These are phyloP conservation scores for Telenomus remus DNA, from an alignment of 1,140 invertebrate species.

Conservation along the genomic window DNA sequence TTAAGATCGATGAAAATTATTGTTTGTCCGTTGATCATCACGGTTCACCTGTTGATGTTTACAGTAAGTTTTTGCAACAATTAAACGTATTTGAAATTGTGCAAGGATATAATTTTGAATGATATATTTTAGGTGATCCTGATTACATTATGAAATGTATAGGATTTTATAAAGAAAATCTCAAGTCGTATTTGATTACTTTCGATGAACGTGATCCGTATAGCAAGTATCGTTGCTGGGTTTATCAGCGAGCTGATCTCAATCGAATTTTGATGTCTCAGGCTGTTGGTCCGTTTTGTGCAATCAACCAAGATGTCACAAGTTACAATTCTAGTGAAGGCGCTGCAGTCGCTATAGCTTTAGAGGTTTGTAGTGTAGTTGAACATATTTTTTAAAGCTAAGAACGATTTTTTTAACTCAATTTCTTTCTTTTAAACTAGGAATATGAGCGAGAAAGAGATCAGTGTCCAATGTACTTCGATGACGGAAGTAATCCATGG, in stretches of 20 bases:
- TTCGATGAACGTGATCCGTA: slow-evolving; percentile 97
- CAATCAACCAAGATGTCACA: slow-evolving; percentile 91
- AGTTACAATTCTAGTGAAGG: slow-evolving; percentile 92
- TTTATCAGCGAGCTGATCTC: slow-evolving; percentile 95
- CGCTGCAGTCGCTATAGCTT: slow-evolving; percentile 90
- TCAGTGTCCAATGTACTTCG: slow-evolving; percentile 95
- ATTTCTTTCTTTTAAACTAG: slow-evolving; percentile 40
- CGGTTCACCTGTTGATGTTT: slow-evolving; percentile 94
- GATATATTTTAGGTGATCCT: slow-evolving; percentile 83
- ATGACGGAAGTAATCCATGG: slow-evolving; percentile 93
- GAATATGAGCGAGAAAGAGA: slow-evolving; percentile 81
- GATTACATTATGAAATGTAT: slow-evolving; percentile 98
- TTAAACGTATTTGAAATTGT: no score
- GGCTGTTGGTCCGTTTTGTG: slow-evolving; percentile 93
- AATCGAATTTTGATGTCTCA: slow-evolving; percentile 93
- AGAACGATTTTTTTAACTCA: not conserved
- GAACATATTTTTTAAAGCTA: slow-evolving; percentile 13
- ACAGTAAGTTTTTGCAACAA: no score
- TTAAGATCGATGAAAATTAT: slow-evolving; percentile 95
- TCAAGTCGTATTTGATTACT: slow-evolving; percentile 97
- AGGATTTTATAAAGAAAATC: slow-evolving; percentile 98
- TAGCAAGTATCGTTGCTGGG: slow-evolving; percentile 97
- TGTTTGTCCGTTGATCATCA: slow-evolving; percentile 96
- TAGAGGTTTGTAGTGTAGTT: slow-evolving; percentile 80
- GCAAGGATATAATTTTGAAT: no score